Conservation (phyloP, 2,888 invertebrate species). For the Lasioglossum lativentre region DNA sequence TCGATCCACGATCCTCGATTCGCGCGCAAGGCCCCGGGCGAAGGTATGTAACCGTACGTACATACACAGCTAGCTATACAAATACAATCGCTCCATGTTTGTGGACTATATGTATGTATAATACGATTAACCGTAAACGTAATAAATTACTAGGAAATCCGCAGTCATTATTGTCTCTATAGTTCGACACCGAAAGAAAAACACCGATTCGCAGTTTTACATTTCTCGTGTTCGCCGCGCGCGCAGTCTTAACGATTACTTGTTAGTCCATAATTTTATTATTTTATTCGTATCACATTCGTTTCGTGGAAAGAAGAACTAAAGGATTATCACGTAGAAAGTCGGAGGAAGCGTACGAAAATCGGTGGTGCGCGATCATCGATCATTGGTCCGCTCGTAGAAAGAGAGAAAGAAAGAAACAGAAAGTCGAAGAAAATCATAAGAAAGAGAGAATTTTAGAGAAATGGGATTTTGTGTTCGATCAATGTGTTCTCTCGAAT, state of each 20-base stretch:
- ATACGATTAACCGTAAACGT: conserved; percentile 32
- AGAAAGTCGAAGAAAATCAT: no score
- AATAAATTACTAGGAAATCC: conserved; percentile 63
- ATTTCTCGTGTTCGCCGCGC: conserved; percentile 29
- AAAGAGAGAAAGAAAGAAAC: not conserved
- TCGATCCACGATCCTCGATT: not conserved
- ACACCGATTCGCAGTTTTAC: conserved; percentile 55
- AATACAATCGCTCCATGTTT: conserved; percentile 29
- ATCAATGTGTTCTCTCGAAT: not conserved
- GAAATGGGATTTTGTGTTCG: not conserved
- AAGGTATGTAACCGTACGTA: conserved; percentile 8
- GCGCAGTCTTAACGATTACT: conserved; percentile 50
- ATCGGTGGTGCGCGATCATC: conserved; percentile 39
- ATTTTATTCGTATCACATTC: conserved; percentile 43
- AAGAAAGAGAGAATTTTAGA: not conserved
- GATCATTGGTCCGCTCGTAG: conserved; percentile 69
- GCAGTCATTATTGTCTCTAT: conserved; percentile 64
- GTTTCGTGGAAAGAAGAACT: conserved; percentile 37
- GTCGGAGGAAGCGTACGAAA: conserved; percentile 33
- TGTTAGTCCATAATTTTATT: not conserved
- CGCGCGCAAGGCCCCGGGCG: conserved; percentile 42
- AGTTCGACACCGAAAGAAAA: conserved; percentile 48
- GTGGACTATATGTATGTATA: conserved; percentile 2
- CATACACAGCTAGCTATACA: conserved; percentile 37
- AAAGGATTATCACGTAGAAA: not conserved